A percentile compares a stretch with the other conserved stretches of the same genome.
Evolutionary conservation across 1,140 invertebrate genomes (phyloP).

Genomic region (Pantala flavescens): DNA sequence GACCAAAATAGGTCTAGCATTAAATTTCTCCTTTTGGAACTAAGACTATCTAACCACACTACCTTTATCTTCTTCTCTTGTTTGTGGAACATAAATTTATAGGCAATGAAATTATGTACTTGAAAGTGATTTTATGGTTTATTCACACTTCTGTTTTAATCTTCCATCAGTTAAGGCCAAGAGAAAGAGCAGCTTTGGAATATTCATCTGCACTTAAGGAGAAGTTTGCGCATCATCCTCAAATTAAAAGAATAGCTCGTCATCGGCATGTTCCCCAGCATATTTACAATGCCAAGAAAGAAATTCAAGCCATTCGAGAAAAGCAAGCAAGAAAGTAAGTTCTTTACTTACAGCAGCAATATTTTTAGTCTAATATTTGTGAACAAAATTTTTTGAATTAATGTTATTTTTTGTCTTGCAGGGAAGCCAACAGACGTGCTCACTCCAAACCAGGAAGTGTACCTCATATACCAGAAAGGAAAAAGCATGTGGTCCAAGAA

Average conservation of each 20-base stretch:
- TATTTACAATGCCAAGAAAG: slow-evolving; percentile 71
- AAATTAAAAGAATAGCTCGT: slow-evolving; percentile 82
- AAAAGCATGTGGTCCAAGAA: slow-evolving; percentile 64
- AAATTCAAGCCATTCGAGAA: slow-evolving; percentile 59
- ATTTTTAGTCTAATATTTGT: too few relatives aligned
- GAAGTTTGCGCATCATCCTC: slow-evolving; percentile 85
- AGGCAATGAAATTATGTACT: too few relatives aligned
- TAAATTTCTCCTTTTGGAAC: too few relatives aligned
- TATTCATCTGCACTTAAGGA: slow-evolving; percentile 83
- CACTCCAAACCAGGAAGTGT: slow-evolving; percentile 78
- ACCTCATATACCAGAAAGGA: slow-evolving; percentile 62
- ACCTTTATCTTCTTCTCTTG: too few relatives aligned
- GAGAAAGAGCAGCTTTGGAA: slow-evolving; percentile 74
- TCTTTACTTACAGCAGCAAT: background rate
- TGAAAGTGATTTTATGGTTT: too few relatives aligned
- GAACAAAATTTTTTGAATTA: background rate
- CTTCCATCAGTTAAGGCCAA: slow-evolving; percentile 63
- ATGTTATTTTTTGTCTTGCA: slow-evolving; percentile 33
- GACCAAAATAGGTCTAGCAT: too few relatives aligned
- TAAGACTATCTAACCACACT: too few relatives aligned
- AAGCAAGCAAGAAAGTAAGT: slow-evolving; percentile 71
- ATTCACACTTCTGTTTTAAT: slow-evolving; percentile 18
- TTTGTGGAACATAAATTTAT: too few relatives aligned
- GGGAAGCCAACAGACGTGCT: slow-evolving; percentile 68
- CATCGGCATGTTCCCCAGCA: slow-evolving; percentile 93